A percentile compares a stretch with the other conserved stretches of the same genome.
Conservation (phyloP, 2,113 vertebrate genomes). For the Colius striatus region DNA sequence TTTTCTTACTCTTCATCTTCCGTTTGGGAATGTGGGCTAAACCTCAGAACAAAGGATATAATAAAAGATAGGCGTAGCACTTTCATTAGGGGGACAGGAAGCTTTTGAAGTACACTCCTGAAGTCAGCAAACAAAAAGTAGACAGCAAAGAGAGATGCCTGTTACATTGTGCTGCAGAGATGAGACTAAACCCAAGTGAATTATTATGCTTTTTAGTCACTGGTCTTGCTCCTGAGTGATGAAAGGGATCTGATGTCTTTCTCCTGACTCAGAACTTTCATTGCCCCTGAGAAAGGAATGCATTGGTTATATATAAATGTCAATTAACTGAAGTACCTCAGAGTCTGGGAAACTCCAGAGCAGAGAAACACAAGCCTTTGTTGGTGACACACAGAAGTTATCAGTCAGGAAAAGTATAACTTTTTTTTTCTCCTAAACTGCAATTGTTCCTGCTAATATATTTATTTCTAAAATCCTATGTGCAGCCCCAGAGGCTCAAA, state of each 20-base stretch:
- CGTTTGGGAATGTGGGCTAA: conserved; percentile 13
- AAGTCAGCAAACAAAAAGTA: conserved; percentile 43
- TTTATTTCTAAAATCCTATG: conserved; percentile 48
- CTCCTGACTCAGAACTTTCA: conserved; percentile 63
- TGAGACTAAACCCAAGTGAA: conserved; percentile 39
- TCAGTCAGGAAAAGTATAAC: not conserved
- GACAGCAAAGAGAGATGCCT: not conserved
- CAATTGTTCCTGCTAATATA: conserved; percentile 17
- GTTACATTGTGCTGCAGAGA: not conserved
- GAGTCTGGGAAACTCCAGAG: conserved; percentile 54
- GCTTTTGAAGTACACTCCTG: conserved; percentile 35
- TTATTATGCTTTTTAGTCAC: conserved; percentile 34
- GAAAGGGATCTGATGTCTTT: conserved; percentile 46
- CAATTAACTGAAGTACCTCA: conserved; percentile 53
- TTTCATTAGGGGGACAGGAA: conserved; percentile 9
- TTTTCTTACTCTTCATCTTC: conserved; percentile 26
- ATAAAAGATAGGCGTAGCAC: not conserved
- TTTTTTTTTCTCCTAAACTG: not conserved
- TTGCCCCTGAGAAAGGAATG: conserved; percentile 38
- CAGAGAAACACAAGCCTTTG: conserved; percentile 21
- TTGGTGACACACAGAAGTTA: not conserved
- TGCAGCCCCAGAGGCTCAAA: not conserved
- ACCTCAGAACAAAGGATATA: not conserved
- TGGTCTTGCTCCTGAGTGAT: not conserved
- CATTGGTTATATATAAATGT: conserved; percentile 38